Percentiles rank a stretch among this genome's conserved stretches.
phyloP scores from a whole-genome alignment of 2,888 invertebrate species.

The Acanthosepion esculentum region DNA sequence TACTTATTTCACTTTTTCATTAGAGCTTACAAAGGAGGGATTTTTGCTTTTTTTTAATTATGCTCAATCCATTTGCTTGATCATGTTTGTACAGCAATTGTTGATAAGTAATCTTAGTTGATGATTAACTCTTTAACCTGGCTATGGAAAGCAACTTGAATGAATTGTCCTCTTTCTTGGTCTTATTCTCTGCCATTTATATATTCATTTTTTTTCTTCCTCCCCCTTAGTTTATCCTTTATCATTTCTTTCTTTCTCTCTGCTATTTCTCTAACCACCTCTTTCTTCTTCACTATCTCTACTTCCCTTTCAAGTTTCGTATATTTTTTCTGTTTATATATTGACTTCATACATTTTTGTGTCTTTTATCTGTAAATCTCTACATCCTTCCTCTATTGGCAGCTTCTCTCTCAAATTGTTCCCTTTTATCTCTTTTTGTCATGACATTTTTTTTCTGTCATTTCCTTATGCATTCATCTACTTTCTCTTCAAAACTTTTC shows the following conservation, averaged over 20 bases:
- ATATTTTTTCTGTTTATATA: neutral
- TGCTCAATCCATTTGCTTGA: constrained; percentile 9
- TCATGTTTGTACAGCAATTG: constrained; percentile 21
- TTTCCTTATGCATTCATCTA: neutral
- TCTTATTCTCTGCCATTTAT: neutral
- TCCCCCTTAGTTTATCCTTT: neutral
- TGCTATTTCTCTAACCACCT: too few relatives aligned
- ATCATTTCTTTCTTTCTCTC: too few relatives aligned
- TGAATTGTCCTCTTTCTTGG: neutral
- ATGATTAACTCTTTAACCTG: constrained; percentile 33
- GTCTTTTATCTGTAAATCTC: constrained; percentile 11
- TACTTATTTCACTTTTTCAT: constrained; percentile 33
- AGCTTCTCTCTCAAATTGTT: too few relatives aligned
- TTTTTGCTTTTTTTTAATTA: neutral
- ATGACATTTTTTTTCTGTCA: too few relatives aligned
- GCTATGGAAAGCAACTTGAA: neutral
- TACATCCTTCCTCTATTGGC: neutral
- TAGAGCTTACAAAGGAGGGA: neutral
- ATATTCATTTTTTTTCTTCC: neutral
- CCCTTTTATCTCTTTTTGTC: too few relatives aligned
- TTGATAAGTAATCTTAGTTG: constrained; percentile 23
- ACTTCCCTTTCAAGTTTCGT: too few relatives aligned
- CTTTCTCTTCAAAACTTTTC: neutral
- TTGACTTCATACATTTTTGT: neutral
- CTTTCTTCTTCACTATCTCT: too few relatives aligned